phyloP scores from a whole-genome alignment of 2,797 vertebrate genomes.

The Mastacembelus armatus region DNA sequence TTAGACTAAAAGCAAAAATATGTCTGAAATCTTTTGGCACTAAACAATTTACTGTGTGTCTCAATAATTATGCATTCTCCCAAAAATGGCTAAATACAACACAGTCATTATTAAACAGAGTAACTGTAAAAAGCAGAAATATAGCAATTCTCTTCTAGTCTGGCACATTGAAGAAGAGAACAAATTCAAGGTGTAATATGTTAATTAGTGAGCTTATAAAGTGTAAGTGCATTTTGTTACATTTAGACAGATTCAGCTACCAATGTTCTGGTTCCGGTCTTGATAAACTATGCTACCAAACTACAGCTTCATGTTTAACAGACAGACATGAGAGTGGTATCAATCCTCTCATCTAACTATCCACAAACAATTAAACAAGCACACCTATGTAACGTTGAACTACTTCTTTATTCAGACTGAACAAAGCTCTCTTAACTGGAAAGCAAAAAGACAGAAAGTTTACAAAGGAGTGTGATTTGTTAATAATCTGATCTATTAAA shows the following conservation, averaged over 20 bases:
- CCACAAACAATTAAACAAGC: too few relatives aligned
- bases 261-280: neutral
- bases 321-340: neutral
- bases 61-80: neutral
- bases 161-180: neutral
- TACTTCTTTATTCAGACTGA: neutral
- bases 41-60: neutral
- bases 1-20: neutral
- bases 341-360: too few relatives aligned
- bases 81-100: neutral
- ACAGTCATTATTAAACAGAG: conserved; percentile 3
- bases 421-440: neutral
- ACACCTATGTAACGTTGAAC: too few relatives aligned
- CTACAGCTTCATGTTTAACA: neutral
- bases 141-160: neutral
- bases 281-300: conserved; percentile 6
- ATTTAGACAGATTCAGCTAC: neutral
- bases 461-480: conserved; percentile 3
- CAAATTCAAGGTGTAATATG: neutral
- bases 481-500: conserved; percentile 13
- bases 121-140: conserved; percentile 11
- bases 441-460: neutral
- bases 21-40: neutral
- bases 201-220: neutral
- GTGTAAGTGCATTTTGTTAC: neutral